Evolutionary conservation across 2,797 vertebrate genomes (phyloP).

Genomic region (Epinephelus coioides): DNA sequence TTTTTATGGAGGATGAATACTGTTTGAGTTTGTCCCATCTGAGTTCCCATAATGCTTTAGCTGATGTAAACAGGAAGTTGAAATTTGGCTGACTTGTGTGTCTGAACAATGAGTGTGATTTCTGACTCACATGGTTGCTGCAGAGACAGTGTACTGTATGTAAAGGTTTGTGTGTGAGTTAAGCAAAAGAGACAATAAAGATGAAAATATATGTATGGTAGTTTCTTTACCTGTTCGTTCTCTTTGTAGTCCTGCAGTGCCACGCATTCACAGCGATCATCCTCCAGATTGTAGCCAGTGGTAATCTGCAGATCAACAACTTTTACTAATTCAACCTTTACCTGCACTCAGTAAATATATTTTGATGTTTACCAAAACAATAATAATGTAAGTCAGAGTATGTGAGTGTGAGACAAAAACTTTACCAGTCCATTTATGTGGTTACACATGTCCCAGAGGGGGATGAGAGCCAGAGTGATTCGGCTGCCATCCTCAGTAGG

Average conservation of each 20-base stretch:
- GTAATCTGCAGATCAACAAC: conserved; percentile 89
- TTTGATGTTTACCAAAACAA: background rate
- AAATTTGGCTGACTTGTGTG: too few species aligned
- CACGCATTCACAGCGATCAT: conserved; percentile 97
- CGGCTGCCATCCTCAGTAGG: conserved; percentile 97
- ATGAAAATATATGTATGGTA: background rate
- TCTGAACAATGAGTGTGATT: too few species aligned
- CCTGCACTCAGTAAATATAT: background rate
- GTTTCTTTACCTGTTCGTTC: conserved; percentile 91
- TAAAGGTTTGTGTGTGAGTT: background rate
- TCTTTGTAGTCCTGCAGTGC: conserved; percentile 94
- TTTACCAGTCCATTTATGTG: conserved; percentile 97
- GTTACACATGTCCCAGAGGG: conserved; percentile 99
- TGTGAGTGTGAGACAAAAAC: background rate
- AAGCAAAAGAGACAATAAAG: conserved; percentile 16
- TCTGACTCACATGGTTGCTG: too few species aligned
- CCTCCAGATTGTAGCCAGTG: conserved; percentile 98
- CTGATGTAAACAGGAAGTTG: too few species aligned
- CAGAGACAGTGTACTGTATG: too few species aligned
- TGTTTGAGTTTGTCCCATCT: too few species aligned
- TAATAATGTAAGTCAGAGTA: background rate
- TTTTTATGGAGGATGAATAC: too few species aligned
- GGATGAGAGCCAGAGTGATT: conserved; percentile 96
- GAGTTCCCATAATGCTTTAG: too few species aligned
- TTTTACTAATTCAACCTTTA: background rate